A percentile compares a stretch with the other conserved stretches of the same genome.
These are phyloP conservation scores for Artemisiospiza belli DNA, from an alignment of 2,113 vertebrate genomes.

Conservation along the genomic window DNA sequence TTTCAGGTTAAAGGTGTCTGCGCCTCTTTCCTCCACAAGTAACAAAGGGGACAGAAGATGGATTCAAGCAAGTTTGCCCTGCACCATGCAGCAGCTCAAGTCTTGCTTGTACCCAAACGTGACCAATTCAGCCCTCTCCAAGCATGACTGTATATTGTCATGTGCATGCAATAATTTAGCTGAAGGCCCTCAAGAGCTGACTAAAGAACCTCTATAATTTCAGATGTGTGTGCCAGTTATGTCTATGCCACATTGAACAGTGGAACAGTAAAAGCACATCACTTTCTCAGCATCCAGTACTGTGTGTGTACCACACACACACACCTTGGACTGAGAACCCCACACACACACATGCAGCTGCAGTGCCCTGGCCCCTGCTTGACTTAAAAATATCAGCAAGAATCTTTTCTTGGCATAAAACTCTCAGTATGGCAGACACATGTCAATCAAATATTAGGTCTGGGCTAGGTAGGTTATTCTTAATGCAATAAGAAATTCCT, in stretches of 20 bases:
- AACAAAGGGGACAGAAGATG: background rate
- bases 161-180: background rate
- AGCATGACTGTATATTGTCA: background rate
- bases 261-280: background rate
- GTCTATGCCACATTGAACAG: rapidly evolving
- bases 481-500: background rate
- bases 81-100: background rate
- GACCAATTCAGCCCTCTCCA: background rate
- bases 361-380: background rate
- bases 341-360: background rate
- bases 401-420: background rate
- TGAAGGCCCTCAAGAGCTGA: background rate
- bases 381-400: background rate
- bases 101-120: background rate
- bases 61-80: background rate
- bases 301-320: background rate
- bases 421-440: background rate
- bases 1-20: background rate
- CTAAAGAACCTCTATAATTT: background rate
- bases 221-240: background rate
- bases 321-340: rapidly evolving
- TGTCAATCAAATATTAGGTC: background rate
- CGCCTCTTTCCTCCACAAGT: background rate
- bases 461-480: background rate
- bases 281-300: background rate